Evolutionary conservation across 2,113 vertebrate species (phyloP).

Genomic region (Ursus arctos): DNA sequence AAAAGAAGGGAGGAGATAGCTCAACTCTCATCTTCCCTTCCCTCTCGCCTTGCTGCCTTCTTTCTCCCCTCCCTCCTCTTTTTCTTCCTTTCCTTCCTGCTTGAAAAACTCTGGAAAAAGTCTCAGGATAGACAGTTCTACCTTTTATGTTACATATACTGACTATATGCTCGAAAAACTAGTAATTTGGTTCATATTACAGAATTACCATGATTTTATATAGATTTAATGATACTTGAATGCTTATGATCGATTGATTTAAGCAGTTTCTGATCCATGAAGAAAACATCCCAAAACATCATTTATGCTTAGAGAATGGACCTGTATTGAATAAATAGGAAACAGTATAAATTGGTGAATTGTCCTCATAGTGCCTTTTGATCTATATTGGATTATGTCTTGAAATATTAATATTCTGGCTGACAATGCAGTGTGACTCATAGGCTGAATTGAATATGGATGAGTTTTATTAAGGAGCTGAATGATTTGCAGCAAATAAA

Average conservation of each 20-base stretch:
- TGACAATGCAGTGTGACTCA: slow-evolving; percentile 68
- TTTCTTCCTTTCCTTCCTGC: background rate
- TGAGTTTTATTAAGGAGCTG: slow-evolving; percentile 74
- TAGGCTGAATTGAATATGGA: slow-evolving; percentile 72
- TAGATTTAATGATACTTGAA: background rate
- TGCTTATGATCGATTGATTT: background rate
- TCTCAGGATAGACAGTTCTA: background rate
- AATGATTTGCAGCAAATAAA: slow-evolving; percentile 73
- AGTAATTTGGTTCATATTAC: background rate
- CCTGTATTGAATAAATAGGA: slow-evolving; percentile 52
- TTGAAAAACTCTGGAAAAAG: background rate
- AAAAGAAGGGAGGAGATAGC: background rate
- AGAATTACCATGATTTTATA: slow-evolving; percentile 22
- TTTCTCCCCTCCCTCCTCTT: background rate
- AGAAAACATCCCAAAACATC: slow-evolving; percentile 34
- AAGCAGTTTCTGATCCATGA: slow-evolving; percentile 39
- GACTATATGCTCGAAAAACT: background rate
- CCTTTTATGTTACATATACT: slow-evolving; percentile 19
- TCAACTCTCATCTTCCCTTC: background rate
- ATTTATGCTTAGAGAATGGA: slow-evolving; percentile 46
- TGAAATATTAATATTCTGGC: slow-evolving; percentile 78
- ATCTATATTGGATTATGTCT: slow-evolving; percentile 68
- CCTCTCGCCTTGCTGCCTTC: background rate
- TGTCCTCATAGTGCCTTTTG: slow-evolving; percentile 55
- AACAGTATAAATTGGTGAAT: slow-evolving; percentile 60